Evolutionary conservation across 37 sponge, comb jelly and placozoan genomes (phyloP), one percentile per base, ranked within the genome.

Genomic region (Aphrocallistes beatrix): DNA sequence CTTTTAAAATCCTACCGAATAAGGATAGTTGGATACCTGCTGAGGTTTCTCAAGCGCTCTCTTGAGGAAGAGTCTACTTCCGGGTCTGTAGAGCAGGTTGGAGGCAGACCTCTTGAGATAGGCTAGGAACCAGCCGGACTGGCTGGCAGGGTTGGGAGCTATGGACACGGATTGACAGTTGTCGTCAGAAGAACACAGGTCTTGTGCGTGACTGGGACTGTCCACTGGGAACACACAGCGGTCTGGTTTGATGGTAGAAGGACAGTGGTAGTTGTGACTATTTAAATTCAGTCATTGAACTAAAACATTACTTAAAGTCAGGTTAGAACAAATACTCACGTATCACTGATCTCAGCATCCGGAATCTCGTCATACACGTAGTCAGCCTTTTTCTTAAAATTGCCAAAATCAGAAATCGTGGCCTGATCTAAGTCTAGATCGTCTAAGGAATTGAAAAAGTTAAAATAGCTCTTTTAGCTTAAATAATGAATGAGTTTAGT

Each of bases 191-290:
- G 75, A 60, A 60, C 75, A 60, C 75, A 60, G 75, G 75, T 60
- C 75, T 13, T 60, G 75, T 19, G 75, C 75, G 28, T 60, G 75
- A 13, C 32, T 60, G 34, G 75, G 75, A 60, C 75, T 60, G 75
- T 60, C 75, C 34, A 60, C 75, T 60, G 75, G 75, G 75, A 60
- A 60, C 34, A 60, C 75, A 60, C 75, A 60, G 75, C 75, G 75
- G 34, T 60, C 75, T 13, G 75, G 75, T 30, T 60, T 60, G 8
- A 60, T 60, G 17, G 75, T 60, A 60, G 75, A 60, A 13, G 75
- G n/a, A 13, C 75, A 60, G 75, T 60, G 75, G 75, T 60, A 60
- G 34, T 60, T 60, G 75, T 60, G 75, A 13, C 75, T 60, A 60
- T 3, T 25, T 60, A 60, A 13, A 13, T 16, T 42, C 13, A 42